Conservation (phyloP, 2,113 vertebrate species). For the Setophaga coronata region DNA sequence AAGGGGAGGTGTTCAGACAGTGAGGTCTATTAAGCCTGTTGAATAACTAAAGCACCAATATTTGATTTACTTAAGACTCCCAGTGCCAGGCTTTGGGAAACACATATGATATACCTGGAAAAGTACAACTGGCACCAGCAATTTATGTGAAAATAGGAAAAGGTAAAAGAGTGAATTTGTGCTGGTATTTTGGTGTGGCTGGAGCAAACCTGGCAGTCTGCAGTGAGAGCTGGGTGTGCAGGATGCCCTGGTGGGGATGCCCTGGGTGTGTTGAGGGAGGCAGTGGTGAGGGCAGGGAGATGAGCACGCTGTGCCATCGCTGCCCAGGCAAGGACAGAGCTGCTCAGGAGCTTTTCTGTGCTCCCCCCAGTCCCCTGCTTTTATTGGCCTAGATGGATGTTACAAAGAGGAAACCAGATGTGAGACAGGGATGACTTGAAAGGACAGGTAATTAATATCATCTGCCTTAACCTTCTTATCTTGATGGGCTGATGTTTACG, state of each 20-base stretch:
- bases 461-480: constrained; percentile 82
- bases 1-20: not conserved
- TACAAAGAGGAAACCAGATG: constrained; percentile 78
- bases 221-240: not conserved
- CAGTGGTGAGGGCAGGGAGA: not conserved
- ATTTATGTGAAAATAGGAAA: not conserved
- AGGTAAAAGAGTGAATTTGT: not conserved
- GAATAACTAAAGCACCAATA: not conserved
- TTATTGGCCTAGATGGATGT: constrained; percentile 76
- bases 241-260: not conserved
- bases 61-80: not conserved
- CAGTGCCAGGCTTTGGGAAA: not conserved
- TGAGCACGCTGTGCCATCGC: not conserved
- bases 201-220: rapidly evolving
- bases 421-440: constrained; percentile 76
- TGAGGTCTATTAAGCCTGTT: not conserved
- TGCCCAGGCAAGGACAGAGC: not conserved
- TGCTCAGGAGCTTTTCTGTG: constrained; percentile 7
- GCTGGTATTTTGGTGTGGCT: not conserved
- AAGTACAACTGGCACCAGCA: not conserved
- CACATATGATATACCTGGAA: too few species aligned
- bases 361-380: constrained; percentile 60
- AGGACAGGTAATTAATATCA: constrained; percentile 81
- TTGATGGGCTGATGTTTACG: constrained; percentile 71
- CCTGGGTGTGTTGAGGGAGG: not conserved